Evolutionary conservation across 2,113 vertebrate species (phyloP), one percentile per base, ranked within the genome.

Genomic region (Brachypteracias leptosomus): DNA sequence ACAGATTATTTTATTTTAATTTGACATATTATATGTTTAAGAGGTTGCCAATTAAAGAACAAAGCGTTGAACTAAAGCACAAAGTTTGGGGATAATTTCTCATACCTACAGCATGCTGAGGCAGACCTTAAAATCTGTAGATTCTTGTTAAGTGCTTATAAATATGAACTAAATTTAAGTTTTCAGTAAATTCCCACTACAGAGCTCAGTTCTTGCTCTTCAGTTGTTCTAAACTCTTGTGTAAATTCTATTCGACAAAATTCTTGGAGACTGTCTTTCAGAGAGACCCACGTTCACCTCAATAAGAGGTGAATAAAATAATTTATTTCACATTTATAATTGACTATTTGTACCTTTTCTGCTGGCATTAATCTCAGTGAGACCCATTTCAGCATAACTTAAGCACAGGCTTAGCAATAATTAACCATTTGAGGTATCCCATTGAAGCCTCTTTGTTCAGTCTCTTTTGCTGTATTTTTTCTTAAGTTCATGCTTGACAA

Each of bases 1-100:
- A 88, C 77, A 93, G 66, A 90, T 96, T 88, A 84, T 96, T 89
- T 95, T 90, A 90, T 73, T 94, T 93, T 95, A 92, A 97, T 85
- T 93, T 95, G 94, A 68, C 74, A 65, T 84, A 59, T 67, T 93
- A 76, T 63, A 61, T 31, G 16, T 88, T 92, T 95, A 93, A 87
- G 77, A 88, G 29, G 66, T 85, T 74, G 58, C 68, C 84, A 94
- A 90, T 89, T 93, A 83, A 94, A 85, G 73, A 96, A 78, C 72
- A 91, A 94, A 88, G 67, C 0, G 0, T 8, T 26, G 81, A 82
- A 54, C 63, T 89, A 51, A 58, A 81, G 89, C 70, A 77, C 24
- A 89, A 85, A 83, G 38, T 93, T 92, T 89, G 17, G 40, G 42
- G 78, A 40, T 70, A 65, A 73, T 76, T 80, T 90, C 71, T 63